Evolutionary conservation across 1,140 invertebrate species (phyloP).

Genomic region (Chironomus striatipennis): DNA sequence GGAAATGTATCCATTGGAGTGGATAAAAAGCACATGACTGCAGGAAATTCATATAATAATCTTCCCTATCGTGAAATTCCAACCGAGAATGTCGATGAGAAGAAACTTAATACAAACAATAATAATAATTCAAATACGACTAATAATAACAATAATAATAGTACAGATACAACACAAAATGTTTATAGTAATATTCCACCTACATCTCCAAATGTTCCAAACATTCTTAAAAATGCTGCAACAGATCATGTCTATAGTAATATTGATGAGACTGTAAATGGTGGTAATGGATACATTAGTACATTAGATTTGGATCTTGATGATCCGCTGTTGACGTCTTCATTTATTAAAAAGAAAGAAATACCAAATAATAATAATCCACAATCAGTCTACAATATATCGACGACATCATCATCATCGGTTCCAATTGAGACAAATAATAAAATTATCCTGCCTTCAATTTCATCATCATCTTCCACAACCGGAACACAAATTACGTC

Average conservation of each 20-base stretch:
- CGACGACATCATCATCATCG: neutral
- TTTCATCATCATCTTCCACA: conserved; percentile 12
- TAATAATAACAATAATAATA: conserved; percentile 30
- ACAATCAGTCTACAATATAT: neutral
- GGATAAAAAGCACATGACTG: no score
- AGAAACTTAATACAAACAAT: neutral
- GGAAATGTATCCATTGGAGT: neutral
- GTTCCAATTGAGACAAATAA: conserved; percentile 19
- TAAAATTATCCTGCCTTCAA: conserved; percentile 8
- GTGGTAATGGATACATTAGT: conserved; percentile 4
- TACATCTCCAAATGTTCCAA: conserved; percentile 10
- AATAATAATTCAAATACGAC: neutral
- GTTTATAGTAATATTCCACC: conserved; percentile 38
- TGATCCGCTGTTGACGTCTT: conserved; percentile 34
- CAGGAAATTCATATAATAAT: neutral
- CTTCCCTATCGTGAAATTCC: neutral
- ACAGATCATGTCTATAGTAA: conserved; percentile 1
- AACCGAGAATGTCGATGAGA: neutral
- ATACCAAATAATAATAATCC: conserved; percentile 14
- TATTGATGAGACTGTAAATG: conserved; percentile 6
- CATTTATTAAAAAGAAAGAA: conserved; percentile 1
- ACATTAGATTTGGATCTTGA: conserved; percentile 36
- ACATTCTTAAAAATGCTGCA: conserved; percentile 11
- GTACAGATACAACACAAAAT: conserved; percentile 30
- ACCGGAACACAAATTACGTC: conserved; percentile 20